Base-by-base conservation (phyloP, 1,140 invertebrate genomes). In the Physella acuta region DNA sequence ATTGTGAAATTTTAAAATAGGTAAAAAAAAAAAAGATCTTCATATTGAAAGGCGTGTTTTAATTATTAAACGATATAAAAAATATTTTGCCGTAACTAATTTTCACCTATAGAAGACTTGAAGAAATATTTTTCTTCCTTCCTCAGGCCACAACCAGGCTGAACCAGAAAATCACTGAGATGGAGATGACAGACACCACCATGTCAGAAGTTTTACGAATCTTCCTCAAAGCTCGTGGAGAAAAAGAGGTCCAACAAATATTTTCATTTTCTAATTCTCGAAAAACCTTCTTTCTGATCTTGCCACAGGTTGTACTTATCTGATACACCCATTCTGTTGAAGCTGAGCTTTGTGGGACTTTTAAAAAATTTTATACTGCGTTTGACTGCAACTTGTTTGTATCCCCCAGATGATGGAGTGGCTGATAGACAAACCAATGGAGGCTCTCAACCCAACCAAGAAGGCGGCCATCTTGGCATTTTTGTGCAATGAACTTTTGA, bases 201-300 rank as follows among this genome's bases (percentile, higher is more conserved):
- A 88, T 98, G n/a, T 93, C 92, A 39, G 95, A 98, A 84, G 91
- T 97, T 37, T 83, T 98, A 8, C 86, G 94, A 60, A 92, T 98
- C 79, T 97, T 95, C 81, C 89, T 97, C 11, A 93, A 92, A 72
- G 90, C 92, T 28, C 73, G 82, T 24, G 77, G 77, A 33, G 73
- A 77, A 34, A 80, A 82, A 70, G 75, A 82, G 76, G 82, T 84
- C n/a, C n/a, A n/a, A n/a, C n/a, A n/a, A n/a, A n/a, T n/a, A n/a
- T n/a, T n/a, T n/a, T n/a, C n/a, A n/a, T n/a, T n/a, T n/a, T n/a
- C n/a, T n/a, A n/a, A n/a, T n/a, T n/a, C n/a, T n/a, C n/a, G n/a
- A n/a, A n/a, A n/a, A n/a, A n/a, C n/a, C n/a, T n/a, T n/a, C n/a
- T n/a, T n/a, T n/a, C n/a, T n/a, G n/a, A n/a, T n/a, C n/a, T n/a